phyloP scores from a whole-genome alignment of 2,113 vertebrate species.

The Sylvicapra grimmia region DNA sequence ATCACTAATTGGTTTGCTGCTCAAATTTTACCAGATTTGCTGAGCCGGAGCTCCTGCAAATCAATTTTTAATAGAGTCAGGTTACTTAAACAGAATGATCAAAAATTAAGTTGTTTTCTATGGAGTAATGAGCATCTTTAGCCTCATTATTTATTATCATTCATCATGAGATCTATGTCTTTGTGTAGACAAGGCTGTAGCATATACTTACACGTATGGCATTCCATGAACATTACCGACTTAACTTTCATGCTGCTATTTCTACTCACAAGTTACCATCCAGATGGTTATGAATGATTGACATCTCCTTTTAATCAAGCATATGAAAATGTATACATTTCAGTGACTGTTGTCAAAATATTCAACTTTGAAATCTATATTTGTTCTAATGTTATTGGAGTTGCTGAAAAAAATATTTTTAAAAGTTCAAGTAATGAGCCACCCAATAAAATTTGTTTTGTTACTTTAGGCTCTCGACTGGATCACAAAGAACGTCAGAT shows the following conservation, averaged over 20 bases:
- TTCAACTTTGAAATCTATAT: not conserved
- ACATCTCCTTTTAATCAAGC: not conserved
- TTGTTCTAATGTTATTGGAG: not conserved
- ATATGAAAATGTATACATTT: not conserved
- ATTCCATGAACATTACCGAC: not conserved
- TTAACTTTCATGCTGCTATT: not conserved
- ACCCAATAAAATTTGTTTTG: not conserved
- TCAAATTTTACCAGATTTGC: not conserved
- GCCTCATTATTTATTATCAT: not conserved
- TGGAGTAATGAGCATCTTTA: not conserved
- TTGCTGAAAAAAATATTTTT: not conserved
- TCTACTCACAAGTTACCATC: not conserved
- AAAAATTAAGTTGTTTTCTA: not conserved
- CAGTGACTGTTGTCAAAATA: not conserved
- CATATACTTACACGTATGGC: fast-evolving
- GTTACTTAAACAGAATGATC: not conserved
- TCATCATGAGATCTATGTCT: not conserved
- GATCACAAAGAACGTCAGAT: not conserved
- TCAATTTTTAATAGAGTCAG: not conserved
- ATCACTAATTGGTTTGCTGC: not conserved
- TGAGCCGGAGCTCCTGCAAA: not conserved
- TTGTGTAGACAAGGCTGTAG: not conserved
- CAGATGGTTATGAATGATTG: not conserved
- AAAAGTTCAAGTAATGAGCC: not conserved
- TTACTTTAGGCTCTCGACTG: not conserved